These are phyloP conservation scores for Anastrepha obliqua DNA, from an alignment of 1,140 invertebrate genomes.

Conservation along the genomic window DNA sequence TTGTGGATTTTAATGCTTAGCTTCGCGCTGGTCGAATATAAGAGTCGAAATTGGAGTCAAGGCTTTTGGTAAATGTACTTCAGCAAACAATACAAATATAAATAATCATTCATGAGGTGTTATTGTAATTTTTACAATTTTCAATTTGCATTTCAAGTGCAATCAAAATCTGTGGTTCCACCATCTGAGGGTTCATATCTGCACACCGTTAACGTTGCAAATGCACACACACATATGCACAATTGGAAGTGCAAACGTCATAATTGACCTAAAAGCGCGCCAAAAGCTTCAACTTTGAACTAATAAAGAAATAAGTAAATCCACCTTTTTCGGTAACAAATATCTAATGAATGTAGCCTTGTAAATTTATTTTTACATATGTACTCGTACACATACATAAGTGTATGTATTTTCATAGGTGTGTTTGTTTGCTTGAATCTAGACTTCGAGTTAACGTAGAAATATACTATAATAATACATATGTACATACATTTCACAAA, in stretches of 20 bases:
- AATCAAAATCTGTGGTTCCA: background rate
- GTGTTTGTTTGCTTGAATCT: too few relatives aligned
- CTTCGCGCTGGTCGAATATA: background rate
- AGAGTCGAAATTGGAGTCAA: slow-evolving; percentile 10
- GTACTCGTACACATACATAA: too few relatives aligned
- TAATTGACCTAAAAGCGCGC: background rate
- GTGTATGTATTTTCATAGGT: too few relatives aligned
- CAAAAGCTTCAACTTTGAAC: background rate
- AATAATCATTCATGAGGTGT: too few relatives aligned
- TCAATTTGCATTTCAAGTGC: background rate
- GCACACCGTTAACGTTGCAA: background rate
- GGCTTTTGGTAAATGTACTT: background rate
- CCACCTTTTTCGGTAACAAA: too few relatives aligned
- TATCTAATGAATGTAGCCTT: too few relatives aligned
- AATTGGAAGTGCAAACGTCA: background rate
- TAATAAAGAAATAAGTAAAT: too few relatives aligned
- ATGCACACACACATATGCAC: too few relatives aligned
- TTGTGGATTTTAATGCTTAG: background rate
- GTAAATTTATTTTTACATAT: too few relatives aligned
- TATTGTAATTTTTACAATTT: slow-evolving; percentile 7
- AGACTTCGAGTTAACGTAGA: too few relatives aligned
- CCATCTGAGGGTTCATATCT: background rate
- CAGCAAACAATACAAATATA: slow-evolving; percentile 7
- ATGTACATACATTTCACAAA: too few relatives aligned
- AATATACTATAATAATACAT: too few relatives aligned